Conservation (phyloP, 2,888 invertebrate genomes). For the Germaria angustata region DNA sequence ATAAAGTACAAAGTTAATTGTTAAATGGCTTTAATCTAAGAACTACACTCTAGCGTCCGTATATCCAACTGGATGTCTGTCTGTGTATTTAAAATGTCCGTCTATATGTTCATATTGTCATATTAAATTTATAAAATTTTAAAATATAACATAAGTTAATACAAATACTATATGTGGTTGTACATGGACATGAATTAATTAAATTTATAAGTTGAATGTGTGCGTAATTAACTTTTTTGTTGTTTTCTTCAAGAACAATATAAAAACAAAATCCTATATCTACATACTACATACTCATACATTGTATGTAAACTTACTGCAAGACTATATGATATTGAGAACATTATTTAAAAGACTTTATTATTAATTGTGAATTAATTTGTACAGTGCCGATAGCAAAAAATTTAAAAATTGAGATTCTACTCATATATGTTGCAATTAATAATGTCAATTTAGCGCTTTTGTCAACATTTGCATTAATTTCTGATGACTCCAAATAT, state of each 20-base stretch:
- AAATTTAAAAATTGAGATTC: too few relatives aligned
- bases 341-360: too few relatives aligned
- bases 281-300: neutral
- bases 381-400: too few relatives aligned
- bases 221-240: neutral
- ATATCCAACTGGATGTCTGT: neutral
- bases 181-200: neutral
- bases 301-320: neutral
- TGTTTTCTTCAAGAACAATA: constrained; percentile 28
- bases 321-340: neutral
- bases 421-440: too few relatives aligned
- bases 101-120: constrained; percentile 19
- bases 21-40: constrained; percentile 55
- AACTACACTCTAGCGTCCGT: neutral
- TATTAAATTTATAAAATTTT: constrained; percentile 32
- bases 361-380: too few relatives aligned
- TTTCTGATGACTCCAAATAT: too few relatives aligned
- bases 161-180: neutral
- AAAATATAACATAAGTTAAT: neutral
- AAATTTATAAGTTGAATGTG: neutral
- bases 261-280: neutral
- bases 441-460: too few relatives aligned
- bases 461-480: too few relatives aligned
- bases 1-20: constrained; percentile 60
- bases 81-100: neutral